Evolutionary conservation across 2,888 invertebrate genomes (phyloP).

Genomic region (Calliphora vomitoria): DNA sequence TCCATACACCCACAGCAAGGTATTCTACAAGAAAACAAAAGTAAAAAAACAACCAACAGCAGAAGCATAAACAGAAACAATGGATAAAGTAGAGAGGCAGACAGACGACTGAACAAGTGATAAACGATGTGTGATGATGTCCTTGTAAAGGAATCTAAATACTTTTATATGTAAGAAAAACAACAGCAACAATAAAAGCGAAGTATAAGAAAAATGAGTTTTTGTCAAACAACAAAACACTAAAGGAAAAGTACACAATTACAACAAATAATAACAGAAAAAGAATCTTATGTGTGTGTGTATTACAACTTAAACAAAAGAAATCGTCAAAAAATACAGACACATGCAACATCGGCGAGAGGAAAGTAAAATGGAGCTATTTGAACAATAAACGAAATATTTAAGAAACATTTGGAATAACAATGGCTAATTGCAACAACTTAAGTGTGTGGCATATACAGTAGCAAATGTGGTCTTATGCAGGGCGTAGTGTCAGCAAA

Average conservation of each 20-base stretch:
- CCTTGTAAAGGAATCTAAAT: conserved; percentile 53
- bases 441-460: not conserved
- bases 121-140: conserved; percentile 67
- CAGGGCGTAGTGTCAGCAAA: not conserved
- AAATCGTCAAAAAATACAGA: not conserved
- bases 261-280: conserved; percentile 15
- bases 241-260: conserved; percentile 29
- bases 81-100: not conserved
- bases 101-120: conserved; percentile 39
- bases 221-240: not conserved
- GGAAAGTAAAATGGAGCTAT: not conserved
- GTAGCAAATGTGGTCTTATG: not conserved
- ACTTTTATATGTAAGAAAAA: not conserved
- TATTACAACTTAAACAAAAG: not conserved
- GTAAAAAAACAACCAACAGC: conserved; percentile 13
- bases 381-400: not conserved
- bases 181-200: conserved; percentile 16
- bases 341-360: not conserved
- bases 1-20: not conserved
- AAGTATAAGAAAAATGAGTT: conserved; percentile 10
- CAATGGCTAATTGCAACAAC: conserved; percentile 18
- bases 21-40: not conserved
- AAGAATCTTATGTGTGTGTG: not conserved
- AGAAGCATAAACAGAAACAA: conserved; percentile 35
- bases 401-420: not conserved